Percentiles rank a stretch among this genome's conserved stretches.
Conservation (phyloP, 1,140 invertebrate genomes). For the Diprion similis region DNA sequence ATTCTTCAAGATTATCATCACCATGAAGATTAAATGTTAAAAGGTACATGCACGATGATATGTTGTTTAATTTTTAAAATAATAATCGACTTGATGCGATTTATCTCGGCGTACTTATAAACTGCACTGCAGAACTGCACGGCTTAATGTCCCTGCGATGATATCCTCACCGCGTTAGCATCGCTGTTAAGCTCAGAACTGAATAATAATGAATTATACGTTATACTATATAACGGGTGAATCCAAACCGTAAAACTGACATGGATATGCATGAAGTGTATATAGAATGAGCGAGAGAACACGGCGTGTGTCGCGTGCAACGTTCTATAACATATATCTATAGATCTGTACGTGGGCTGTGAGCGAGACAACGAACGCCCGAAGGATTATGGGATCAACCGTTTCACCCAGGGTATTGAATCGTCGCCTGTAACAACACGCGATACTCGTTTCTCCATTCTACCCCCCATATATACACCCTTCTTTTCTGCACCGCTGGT, state of each 20-base stretch:
- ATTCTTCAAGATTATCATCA: too few relatives aligned
- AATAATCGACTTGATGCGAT: too few relatives aligned
- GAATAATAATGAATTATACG: slow-evolving; percentile 1
- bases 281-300: not conserved
- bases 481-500: too few relatives aligned
- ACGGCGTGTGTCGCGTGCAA: not conserved
- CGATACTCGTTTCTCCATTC: not conserved
- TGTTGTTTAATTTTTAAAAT: too few relatives aligned
- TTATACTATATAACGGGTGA: not conserved
- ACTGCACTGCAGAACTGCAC: too few relatives aligned
- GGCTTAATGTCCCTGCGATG: too few relatives aligned
- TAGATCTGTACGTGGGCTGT: too few relatives aligned
- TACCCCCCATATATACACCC: too few relatives aligned
- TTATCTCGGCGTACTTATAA: too few relatives aligned
- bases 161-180: not conserved
- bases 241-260: not conserved
- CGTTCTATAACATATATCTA: not conserved
- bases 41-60: too few relatives aligned
- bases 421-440: not conserved
- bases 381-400: slow-evolving; percentile 5
- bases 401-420: slow-evolving; percentile 1
- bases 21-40: too few relatives aligned
- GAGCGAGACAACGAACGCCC: slow-evolving; percentile 4
- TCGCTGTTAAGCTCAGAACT: not conserved
- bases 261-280: not conserved